Percentiles rank a stretch among this genome's conserved stretches.
phyloP scores from a whole-genome alignment of 2,888 invertebrate species.

The Schizaphis graminum region DNA sequence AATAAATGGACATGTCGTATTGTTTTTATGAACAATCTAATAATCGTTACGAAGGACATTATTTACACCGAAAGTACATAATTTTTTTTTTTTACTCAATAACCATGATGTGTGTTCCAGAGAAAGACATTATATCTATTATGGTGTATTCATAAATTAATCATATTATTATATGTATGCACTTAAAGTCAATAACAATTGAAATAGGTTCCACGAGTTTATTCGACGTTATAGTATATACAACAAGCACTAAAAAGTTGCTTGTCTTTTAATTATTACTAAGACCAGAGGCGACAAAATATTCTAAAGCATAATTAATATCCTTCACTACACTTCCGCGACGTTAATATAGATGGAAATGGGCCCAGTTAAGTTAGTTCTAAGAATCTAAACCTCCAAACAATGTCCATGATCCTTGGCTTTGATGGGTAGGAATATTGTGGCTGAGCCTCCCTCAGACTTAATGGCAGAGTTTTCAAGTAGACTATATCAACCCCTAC shows the following conservation, averaged over 20 bases:
- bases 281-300: conserved; percentile 9
- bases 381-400: conserved; percentile 41
- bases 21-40: conserved; percentile 25
- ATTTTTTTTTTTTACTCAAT: background rate
- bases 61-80: background rate
- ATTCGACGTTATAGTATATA: background rate
- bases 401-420: conserved; percentile 35
- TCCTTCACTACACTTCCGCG: background rate
- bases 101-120: background rate
- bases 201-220: background rate
- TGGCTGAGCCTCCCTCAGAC: background rate
- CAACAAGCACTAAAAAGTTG: conserved; percentile 2
- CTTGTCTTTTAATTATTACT: conserved; percentile 13
- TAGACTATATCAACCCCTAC: background rate
- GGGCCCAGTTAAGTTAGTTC: conserved; percentile 33
- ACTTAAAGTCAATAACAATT: background rate
- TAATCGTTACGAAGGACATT: conserved; percentile 16
- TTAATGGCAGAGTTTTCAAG: conserved; percentile 55
- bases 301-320: conserved; percentile 49
- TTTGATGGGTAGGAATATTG: background rate
- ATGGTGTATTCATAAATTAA: background rate
- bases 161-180: background rate
- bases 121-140: background rate
- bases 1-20: conserved; percentile 3
- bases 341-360: conserved; percentile 2